Evolutionary conservation across 2,797 vertebrate genomes (phyloP).

Genomic region (Xenops minutus): DNA sequence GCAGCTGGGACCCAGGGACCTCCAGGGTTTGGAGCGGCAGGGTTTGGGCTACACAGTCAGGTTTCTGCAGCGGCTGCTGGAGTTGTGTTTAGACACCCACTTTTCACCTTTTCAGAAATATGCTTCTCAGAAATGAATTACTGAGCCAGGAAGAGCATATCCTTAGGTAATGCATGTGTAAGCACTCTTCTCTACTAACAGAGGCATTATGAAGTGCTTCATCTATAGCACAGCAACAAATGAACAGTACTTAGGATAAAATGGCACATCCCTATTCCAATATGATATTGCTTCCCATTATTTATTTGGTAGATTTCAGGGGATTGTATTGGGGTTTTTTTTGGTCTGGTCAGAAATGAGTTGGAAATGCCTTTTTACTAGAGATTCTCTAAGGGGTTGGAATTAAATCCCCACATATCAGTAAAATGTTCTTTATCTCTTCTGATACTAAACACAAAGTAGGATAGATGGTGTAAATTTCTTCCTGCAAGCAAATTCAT

Average conservation of each 20-base stretch:
- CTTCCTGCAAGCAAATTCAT: neutral
- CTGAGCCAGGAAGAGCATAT: slow-evolving; percentile 23
- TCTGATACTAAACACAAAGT: neutral
- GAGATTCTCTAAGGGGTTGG: neutral
- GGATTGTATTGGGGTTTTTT: neutral
- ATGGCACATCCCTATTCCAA: neutral
- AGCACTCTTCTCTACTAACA: neutral
- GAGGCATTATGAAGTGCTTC: neutral
- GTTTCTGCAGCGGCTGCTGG: neutral
- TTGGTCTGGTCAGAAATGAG: neutral
- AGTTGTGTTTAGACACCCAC: neutral
- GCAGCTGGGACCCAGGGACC: neutral
- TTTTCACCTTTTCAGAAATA: neutral
- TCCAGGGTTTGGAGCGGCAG: neutral
- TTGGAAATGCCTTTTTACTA: neutral
- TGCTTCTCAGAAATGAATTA: slow-evolving; percentile 36
- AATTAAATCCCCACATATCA: neutral
- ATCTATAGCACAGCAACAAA: neutral
- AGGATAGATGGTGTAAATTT: neutral
- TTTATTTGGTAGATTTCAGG: neutral
- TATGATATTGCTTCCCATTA: neutral
- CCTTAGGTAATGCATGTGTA: slow-evolving; percentile 13
- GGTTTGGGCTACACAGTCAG: neutral
- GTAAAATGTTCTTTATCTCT: neutral
- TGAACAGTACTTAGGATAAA: neutral